Conservation (phyloP, 35 echinoderm and acorn worm genomes). For the Lytechinus pictus region DNA sequence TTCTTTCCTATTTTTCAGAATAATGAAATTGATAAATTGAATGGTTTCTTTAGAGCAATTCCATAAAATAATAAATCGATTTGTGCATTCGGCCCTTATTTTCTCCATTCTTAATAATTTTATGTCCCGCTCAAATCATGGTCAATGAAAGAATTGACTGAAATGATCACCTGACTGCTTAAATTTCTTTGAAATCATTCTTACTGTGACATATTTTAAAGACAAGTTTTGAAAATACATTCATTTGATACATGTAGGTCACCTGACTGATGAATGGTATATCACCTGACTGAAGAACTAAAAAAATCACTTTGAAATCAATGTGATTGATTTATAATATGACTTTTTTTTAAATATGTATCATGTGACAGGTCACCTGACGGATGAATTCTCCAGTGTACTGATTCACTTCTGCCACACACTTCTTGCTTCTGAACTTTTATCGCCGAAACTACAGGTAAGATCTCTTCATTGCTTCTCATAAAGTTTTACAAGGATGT, state of each 20-base stretch:
- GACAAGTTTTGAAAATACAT: neutral
- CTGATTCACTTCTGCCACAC: constrained; percentile 86
- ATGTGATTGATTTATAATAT: no score
- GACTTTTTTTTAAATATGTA: neutral
- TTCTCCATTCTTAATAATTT: no score
- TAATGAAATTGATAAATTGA: no score
- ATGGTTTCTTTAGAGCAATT: no score
- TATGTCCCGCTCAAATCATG: no score
- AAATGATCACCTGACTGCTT: no score
- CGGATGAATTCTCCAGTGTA: constrained; percentile 81
- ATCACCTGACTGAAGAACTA: no score
- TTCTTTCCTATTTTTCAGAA: no score
- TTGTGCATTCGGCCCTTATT: no score
- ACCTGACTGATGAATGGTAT: constrained; percentile 63
- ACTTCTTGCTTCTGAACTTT: constrained; percentile 71
- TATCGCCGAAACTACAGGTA: constrained; percentile 69
- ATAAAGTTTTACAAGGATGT: neutral
- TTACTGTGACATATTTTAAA: neutral
- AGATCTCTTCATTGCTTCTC: neutral
- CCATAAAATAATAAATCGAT: no score
- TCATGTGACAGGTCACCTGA: constrained; percentile 54
- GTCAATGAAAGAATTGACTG: no score
- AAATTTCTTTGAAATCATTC: neutral
- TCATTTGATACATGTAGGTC: constrained; percentile 51
- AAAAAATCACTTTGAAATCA: no score